Evolutionary conservation across 2,113 vertebrate genomes (phyloP), one percentile per base, ranked within the genome.

Genomic region (Scatophagus argus): DNA sequence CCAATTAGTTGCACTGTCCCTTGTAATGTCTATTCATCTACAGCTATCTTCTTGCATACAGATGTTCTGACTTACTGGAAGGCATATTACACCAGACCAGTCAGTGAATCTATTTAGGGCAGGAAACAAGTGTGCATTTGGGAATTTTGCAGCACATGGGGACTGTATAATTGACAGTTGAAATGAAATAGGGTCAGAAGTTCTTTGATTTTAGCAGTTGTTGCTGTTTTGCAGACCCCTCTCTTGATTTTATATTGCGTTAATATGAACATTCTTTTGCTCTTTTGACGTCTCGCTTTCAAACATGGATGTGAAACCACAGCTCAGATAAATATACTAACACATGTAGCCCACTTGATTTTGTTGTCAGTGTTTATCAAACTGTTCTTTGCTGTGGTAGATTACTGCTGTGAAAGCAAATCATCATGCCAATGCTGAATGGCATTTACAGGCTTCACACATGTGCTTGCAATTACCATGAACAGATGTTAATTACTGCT

Each of bases 401-500:
- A 89, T 82, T 86, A 79, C 62, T 78, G 51, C 74, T 71, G 81
- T 87, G 80, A 89, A 92, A 85, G 82, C 76, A 90, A 71, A 85
- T 87, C 65, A 78, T 79, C 67, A 81, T 76, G 72, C 73, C 55
- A 68, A 23, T 51, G 60, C 72, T 74, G 74, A 85, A 74, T 74
- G 82, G 55, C 79, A 79, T 86, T 85, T 87, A 62, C 71, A 81
- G 67, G 41, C 66, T 62, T 51, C 52, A 59, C 79, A 87, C 68
- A 80, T 86, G 79, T 91, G 88, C 69, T 92, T 81, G 75, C 78
- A 23, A 87, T 93, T 89, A 79, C 79, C 66, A 72, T 41, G 77
- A 93, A 81, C 90, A 95, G 89, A 91, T 95, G 90, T 87, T 89
- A 74, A 72, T 89, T 79, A 70, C 58, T 66, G 66, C 11, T 62